These are phyloP conservation scores for Laspeyria flexula DNA, from an alignment of 2,888 invertebrate species.

Conservation along the genomic window DNA sequence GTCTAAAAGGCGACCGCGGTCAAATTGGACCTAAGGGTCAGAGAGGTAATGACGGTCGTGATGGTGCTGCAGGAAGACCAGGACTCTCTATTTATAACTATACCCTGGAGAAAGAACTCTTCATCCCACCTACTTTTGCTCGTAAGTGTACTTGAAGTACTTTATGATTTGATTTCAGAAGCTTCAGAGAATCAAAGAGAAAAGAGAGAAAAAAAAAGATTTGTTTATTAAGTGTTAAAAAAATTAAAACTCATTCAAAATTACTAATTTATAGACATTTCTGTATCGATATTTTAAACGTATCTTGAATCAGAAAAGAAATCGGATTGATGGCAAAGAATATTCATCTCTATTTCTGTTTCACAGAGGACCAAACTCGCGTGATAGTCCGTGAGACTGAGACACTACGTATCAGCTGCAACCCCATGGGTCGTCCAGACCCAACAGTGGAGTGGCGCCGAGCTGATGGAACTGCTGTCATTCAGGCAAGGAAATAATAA, in stretches of 20 bases:
- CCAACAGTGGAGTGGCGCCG: conserved; percentile 93
- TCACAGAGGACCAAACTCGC: conserved; percentile 80
- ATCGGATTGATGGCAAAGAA: no score
- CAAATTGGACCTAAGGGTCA: conserved; percentile 89
- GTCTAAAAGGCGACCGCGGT: conserved; percentile 90
- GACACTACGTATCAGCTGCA: conserved; percentile 93
- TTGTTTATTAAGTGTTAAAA: no score
- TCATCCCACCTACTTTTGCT: conserved; percentile 95
- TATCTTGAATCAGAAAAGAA: no score
- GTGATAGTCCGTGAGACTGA: conserved; percentile 93
- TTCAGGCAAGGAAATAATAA: conserved; percentile 68
- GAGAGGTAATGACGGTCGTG: conserved; percentile 90
- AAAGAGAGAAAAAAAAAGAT: no score
- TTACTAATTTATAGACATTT: no score
- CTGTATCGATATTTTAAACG: no score
- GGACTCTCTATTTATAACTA: conserved; percentile 93
- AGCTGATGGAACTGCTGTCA: conserved; percentile 85
- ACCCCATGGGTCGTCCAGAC: conserved; percentile 91
- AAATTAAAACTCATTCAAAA: no score
- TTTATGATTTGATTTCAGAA: no score
- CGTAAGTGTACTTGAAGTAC: conserved; percentile 53
- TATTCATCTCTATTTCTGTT: background rate
- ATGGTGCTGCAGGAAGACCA: conserved; percentile 92
- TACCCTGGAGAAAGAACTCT: conserved; percentile 88
- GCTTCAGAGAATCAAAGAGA: no score